Percentiles rank a stretch among this genome's conserved stretches.
Conservation (phyloP, 2,888 invertebrate species). For the Criorhina ranunculi region DNA sequence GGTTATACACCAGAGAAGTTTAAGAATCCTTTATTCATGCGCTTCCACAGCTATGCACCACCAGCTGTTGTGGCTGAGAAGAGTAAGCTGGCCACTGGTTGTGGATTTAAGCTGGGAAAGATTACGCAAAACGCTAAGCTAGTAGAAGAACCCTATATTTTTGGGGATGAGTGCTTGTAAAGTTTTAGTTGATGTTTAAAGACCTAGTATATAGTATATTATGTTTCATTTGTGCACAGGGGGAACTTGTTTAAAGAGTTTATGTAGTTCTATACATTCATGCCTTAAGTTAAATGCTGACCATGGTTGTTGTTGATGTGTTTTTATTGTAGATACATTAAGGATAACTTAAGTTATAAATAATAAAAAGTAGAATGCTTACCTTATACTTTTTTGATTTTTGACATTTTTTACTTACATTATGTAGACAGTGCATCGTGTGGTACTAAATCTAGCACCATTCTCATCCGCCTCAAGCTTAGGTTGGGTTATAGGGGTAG, state of each 20-base stretch:
- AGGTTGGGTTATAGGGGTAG: too few relatives aligned
- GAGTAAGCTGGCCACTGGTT: slow-evolving; percentile 68
- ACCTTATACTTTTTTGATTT: too few relatives aligned
- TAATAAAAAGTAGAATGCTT: slow-evolving; percentile 10
- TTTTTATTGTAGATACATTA: slow-evolving; percentile 44
- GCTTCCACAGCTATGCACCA: slow-evolving; percentile 12
- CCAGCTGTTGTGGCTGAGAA: slow-evolving; percentile 7
- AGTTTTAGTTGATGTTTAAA: not conserved
- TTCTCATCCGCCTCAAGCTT: too few relatives aligned
- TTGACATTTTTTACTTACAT: too few relatives aligned
- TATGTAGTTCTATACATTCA: slow-evolving; percentile 55
- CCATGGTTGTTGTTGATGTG: slow-evolving; percentile 75
- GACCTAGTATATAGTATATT: not conserved
- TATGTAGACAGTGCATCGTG: too few relatives aligned
- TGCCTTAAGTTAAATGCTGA: slow-evolving; percentile 54
- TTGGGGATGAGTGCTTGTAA: slow-evolving; percentile 69
- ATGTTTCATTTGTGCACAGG: slow-evolving; percentile 49
- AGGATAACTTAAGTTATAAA: slow-evolving; percentile 24
- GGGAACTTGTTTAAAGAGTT: slow-evolving; percentile 6
- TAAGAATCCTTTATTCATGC: slow-evolving; percentile 80
- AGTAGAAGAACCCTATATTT: slow-evolving; percentile 36
- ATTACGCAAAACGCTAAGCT: slow-evolving; percentile 78
- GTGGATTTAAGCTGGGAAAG: slow-evolving; percentile 81
- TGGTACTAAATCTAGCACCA: too few relatives aligned
- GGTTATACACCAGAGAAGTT: slow-evolving; percentile 84